phyloP scores from a whole-genome alignment of 2,113 vertebrate species.

The Eurystomus gularis region DNA sequence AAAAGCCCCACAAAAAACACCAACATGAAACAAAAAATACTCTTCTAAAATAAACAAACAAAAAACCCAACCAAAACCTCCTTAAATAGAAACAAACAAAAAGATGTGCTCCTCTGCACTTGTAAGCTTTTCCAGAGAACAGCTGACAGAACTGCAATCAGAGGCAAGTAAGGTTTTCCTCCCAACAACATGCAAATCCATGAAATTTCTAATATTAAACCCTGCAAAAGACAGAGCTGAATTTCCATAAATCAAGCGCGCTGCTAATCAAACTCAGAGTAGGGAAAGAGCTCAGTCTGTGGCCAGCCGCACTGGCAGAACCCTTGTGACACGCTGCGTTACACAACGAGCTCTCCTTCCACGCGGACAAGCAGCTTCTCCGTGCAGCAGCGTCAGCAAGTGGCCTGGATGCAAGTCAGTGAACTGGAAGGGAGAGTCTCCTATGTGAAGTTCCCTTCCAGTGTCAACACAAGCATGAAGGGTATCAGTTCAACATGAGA shows the following conservation, averaged over 20 bases:
- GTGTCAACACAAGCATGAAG: neutral
- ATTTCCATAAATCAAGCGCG: fast-evolving
- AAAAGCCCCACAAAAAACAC: neutral
- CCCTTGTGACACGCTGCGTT: fast-evolving
- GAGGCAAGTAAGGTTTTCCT: neutral
- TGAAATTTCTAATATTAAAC: neutral
- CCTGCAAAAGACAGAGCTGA: neutral
- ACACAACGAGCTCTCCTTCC: neutral
- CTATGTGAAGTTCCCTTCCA: neutral
- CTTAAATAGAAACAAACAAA: neutral
- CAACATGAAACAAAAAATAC: neutral
- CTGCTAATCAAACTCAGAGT: fast-evolving
- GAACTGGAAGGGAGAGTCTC: neutral
- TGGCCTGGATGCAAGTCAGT: neutral
- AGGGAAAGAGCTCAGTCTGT: neutral
- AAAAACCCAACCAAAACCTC: neutral
- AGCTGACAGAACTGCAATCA: neutral
- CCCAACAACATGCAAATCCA: neutral
- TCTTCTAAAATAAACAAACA: neutral
- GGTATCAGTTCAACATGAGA: neutral
- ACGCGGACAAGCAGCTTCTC: neutral
- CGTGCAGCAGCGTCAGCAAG: neutral
- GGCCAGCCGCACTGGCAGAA: fast-evolving
- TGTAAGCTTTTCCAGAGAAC: neutral
- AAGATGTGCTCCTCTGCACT: neutral